phyloP scores from a whole-genome alignment of 2,113 vertebrate genomes.

The Strix uralensis region DNA sequence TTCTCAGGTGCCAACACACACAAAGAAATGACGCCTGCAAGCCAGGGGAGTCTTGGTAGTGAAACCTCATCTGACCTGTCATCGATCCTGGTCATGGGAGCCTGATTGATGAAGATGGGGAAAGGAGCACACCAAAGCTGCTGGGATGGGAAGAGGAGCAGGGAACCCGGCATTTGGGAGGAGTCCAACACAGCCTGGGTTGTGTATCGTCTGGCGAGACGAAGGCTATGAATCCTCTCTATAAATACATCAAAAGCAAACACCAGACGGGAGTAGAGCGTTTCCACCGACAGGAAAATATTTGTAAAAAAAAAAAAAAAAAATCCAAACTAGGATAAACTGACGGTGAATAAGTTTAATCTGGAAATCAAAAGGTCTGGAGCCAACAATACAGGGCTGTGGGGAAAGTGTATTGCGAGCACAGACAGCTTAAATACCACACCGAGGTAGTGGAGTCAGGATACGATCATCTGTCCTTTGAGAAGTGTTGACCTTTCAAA shows the following conservation, averaged over 20 bases:
- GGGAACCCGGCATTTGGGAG: background rate
- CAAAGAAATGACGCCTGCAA: background rate
- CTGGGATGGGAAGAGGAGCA: background rate
- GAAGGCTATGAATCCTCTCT: background rate
- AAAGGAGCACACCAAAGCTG: background rate
- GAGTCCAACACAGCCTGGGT: constrained; percentile 1
- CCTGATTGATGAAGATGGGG: background rate
- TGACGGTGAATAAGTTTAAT: background rate
- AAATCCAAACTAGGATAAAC: background rate
- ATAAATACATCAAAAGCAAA: constrained; percentile 32
- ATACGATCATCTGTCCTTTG: background rate
- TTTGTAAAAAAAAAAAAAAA: background rate
- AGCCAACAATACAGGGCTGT: background rate
- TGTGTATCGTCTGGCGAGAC: background rate
- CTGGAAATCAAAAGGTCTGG: background rate
- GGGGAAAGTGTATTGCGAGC: background rate
- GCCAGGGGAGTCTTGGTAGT: background rate
- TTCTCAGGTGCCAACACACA: background rate
- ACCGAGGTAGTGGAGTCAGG: background rate
- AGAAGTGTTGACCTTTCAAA: background rate
- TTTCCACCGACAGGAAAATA: background rate
- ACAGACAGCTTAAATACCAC: background rate
- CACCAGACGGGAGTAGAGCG: constrained; percentile 4
- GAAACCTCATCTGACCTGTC: background rate
- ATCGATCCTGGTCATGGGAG: background rate